Evolutionary conservation across 1,140 invertebrate species (phyloP).

Genomic region (Nasonia vitripennis): DNA sequence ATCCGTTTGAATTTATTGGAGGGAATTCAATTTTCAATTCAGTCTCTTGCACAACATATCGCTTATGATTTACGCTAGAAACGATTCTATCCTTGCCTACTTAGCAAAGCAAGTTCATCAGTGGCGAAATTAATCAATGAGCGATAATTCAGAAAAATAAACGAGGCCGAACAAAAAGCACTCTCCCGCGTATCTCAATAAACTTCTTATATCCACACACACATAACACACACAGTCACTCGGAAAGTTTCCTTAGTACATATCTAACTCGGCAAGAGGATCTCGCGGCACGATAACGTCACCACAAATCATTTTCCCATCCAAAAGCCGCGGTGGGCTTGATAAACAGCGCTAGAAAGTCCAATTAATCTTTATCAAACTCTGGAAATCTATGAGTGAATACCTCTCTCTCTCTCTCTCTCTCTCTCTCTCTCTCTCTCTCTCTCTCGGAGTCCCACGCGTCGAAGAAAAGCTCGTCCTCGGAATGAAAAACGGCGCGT

Average conservation of each 20-base stretch:
- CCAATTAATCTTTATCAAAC: slow-evolving; percentile 37
- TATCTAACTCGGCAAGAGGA: slow-evolving; percentile 6
- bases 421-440: background rate
- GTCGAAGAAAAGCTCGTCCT: background rate
- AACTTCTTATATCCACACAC: background rate
- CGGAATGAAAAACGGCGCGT: slow-evolving; percentile 1
- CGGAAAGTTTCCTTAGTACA: background rate
- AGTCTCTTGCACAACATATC: background rate
- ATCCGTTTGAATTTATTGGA: background rate
- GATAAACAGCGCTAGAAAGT: slow-evolving; percentile 23
- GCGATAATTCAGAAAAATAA: background rate
- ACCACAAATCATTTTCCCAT: slow-evolving; percentile 30
- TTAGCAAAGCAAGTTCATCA: background rate
- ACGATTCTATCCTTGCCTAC: background rate
- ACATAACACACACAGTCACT: background rate
- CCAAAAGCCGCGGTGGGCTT: background rate
- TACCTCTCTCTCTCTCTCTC: background rate
- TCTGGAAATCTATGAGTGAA: background rate
- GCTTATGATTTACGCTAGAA: background rate
- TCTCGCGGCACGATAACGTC: slow-evolving; percentile 32
- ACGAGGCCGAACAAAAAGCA: background rate
- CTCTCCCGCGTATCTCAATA: background rate
- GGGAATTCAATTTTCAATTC: background rate
- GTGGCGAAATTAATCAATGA: background rate
- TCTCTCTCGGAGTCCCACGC: background rate